phyloP scores from a whole-genome alignment of 2,888 invertebrate genomes.

The Antitype chi region DNA sequence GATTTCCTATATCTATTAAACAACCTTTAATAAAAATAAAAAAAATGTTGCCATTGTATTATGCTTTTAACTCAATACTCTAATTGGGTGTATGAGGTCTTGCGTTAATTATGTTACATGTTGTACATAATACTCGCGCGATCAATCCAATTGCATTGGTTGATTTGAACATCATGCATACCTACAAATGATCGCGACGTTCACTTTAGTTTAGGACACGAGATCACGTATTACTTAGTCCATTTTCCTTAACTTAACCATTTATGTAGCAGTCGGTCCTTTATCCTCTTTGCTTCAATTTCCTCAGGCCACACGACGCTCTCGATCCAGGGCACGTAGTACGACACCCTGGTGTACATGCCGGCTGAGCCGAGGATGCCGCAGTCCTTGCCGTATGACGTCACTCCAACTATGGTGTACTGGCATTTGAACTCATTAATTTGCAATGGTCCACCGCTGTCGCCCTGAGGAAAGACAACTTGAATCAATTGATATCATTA shows the following conservation, averaged over 20 bases:
- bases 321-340: conserved; percentile 91
- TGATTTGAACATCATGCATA: neutral
- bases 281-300: conserved; percentile 17
- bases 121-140: neutral
- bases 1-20: too few relatives aligned
- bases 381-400: conserved; percentile 86
- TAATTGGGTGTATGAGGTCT: too few relatives aligned
- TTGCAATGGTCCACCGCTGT: conserved; percentile 68
- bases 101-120: too few relatives aligned
- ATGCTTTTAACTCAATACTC: too few relatives aligned
- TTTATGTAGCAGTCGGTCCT: conserved; percentile 4
- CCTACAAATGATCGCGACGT: too few relatives aligned
- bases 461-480: conserved; percentile 35
- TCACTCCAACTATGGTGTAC: conserved; percentile 87
- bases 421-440: conserved; percentile 77
- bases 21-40: too few relatives aligned
- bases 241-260: conserved; percentile 17
- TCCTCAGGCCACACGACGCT: conserved; percentile 88
- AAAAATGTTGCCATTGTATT: too few relatives aligned
- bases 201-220: neutral
- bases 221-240: neutral
- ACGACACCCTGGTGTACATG: conserved; percentile 89
- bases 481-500: neutral
- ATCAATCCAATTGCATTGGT: neutral
- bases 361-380: conserved; percentile 83